Evolutionary conservation across 2,797 vertebrate genomes (phyloP), one percentile per base, ranked within the genome.

Genomic region (Erpetoichthys calabaricus): DNA sequence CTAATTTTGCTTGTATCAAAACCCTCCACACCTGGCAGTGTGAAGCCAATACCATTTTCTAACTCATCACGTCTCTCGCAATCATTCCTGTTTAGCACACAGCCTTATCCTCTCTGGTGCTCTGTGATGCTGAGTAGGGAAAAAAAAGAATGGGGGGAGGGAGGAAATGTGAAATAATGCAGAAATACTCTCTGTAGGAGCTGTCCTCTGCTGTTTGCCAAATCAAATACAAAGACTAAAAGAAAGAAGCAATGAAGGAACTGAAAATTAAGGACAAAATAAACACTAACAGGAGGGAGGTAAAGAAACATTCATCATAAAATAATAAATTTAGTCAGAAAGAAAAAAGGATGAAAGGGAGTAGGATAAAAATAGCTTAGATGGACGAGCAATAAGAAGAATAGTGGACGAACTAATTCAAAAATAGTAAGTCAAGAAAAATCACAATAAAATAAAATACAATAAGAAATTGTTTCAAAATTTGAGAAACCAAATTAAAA

Each of bases 61-160:
- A 62, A 75, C 74, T 82, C 80, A 82, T 82, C 88, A 87, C 82
- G 82, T 84, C 80, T 54, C 71, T 67, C 75, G 59, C 74, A 71
- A 5, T 61, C 69, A 69, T 68, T 71, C 70, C 63, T 61, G 44
- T 47, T 5, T 65, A 74, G 75, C 47, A 55, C 59, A 70, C 77
- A 81, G 81, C 79, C 82, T 75, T 66, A 73, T 75, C 76, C 77
- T 67, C 72, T 70, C 69, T 77, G 80, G 70, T 78, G 76, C 80
- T 82, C 75, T 77, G 78, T 55, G 59, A 59, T 65, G 70, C 79
- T 77, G 79, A 66, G 58, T 79, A 67, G 73, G 69, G 71, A 79
- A 70, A 80, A 87, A 8, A 86, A 73, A 75, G 78, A 71, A 71
- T 77, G 81, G 68, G 58, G 73, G 56, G 64, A 54, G 62, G 69